A percentile compares a stretch with the other conserved stretches of the same genome.
phyloP scores from a whole-genome alignment of 2,797 vertebrate species.

The Sebastiscus albofasciatus region DNA sequence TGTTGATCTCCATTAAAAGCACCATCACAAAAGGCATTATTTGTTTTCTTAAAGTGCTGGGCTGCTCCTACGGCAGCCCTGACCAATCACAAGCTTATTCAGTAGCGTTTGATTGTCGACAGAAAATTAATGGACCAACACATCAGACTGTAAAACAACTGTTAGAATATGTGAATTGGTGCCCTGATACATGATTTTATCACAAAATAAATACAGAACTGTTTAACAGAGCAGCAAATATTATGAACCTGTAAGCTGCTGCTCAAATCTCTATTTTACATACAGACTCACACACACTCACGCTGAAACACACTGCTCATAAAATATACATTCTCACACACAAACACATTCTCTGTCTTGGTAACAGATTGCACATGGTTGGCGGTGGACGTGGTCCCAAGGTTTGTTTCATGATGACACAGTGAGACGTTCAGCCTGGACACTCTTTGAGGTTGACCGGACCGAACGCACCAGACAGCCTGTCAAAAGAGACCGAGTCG shows the following conservation, averaged over 20 bases:
- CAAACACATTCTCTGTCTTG: constrained; percentile 75
- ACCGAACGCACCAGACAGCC: constrained; percentile 83
- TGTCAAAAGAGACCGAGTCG: constrained; percentile 78
- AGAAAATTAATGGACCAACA: constrained; percentile 38
- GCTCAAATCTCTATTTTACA: constrained; percentile 31
- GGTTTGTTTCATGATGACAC: constrained; percentile 30
- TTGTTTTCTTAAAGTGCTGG: constrained; percentile 72
- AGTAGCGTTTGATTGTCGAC: constrained; percentile 53
- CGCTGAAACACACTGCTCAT: constrained; percentile 29
- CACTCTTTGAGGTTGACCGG: constrained; percentile 89
- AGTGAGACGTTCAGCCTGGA: constrained; percentile 78
- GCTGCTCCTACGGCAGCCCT: constrained; percentile 35
- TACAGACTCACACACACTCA: constrained; percentile 8
- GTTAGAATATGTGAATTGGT: constrained; percentile 41
- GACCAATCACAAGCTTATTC: constrained; percentile 53
- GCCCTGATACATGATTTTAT: constrained; percentile 45
- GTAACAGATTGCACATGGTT: constrained; percentile 80
- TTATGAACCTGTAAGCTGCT: constrained; percentile 43
- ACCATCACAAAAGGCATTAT: constrained; percentile 53
- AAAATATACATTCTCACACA: constrained; percentile 51
- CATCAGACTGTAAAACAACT: constrained; percentile 39
- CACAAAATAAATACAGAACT: constrained; percentile 80
- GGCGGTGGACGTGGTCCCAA: constrained; percentile 73
- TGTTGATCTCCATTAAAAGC: constrained; percentile 50
- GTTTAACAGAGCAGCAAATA: constrained; percentile 57